These are phyloP conservation scores for Macrophya alboannulata DNA, from an alignment of 2,888 invertebrate species.

Conservation along the genomic window DNA sequence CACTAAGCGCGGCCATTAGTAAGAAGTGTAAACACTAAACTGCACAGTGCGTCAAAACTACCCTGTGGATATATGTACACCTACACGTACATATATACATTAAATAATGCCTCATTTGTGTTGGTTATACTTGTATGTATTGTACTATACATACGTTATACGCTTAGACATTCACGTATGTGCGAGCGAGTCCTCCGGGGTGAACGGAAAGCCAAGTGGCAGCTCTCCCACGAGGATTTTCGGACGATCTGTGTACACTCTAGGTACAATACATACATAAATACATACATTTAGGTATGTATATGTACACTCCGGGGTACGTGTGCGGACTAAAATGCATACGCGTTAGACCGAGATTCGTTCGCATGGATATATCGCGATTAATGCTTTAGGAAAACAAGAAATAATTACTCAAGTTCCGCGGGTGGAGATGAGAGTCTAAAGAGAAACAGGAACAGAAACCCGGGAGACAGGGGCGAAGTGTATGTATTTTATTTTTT, in stretches of 20 bases:
- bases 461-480: no score
- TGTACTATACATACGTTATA: not conserved
- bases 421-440: not conserved
- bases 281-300: not conserved
- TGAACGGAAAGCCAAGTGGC: conserved; percentile 76
- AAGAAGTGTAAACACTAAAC: conserved; percentile 78
- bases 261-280: not conserved
- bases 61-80: not conserved
- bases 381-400: not conserved
- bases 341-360: conserved; percentile 35
- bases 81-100: no score
- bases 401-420: not conserved
- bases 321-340: conserved; percentile 11
- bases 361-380: not conserved
- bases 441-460: not conserved
- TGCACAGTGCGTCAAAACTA: conserved; percentile 54
- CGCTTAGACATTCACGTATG: not conserved
- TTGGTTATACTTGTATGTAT: no score
- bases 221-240: conserved; percentile 79
- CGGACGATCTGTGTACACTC: conserved; percentile 44
- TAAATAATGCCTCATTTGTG: no score
- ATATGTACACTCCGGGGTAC: not conserved
- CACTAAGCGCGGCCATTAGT: conserved; percentile 79
- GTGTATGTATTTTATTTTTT: no score
- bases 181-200: conserved; percentile 57